phyloP scores from a whole-genome alignment of 2,888 invertebrate genomes.

The Alviniconcha strummeri region DNA sequence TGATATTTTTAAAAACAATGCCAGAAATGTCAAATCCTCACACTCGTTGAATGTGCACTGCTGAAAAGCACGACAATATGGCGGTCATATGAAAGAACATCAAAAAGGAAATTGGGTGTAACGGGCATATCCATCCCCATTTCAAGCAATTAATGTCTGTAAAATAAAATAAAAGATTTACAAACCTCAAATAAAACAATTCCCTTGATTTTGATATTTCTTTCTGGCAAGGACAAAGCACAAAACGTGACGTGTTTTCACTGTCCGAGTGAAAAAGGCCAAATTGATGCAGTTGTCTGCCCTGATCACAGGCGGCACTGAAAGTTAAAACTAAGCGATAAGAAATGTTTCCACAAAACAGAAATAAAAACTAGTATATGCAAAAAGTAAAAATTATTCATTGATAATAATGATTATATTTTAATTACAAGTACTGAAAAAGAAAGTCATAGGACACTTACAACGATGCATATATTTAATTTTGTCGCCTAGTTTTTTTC shows the following conservation, averaged over 20 bases:
- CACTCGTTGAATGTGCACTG: no score
- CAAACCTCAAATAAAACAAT: not conserved
- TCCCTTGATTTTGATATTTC: not conserved
- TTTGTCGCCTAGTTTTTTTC: no score
- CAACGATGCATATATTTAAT: no score
- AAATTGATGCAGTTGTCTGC: constrained; percentile 21
- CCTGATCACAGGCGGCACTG: constrained; percentile 27
- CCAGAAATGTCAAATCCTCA: no score
- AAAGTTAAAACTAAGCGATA: no score
- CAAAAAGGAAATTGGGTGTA: constrained; percentile 12
- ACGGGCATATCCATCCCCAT: constrained; percentile 2
- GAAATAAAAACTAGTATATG: no score
- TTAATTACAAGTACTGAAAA: no score
- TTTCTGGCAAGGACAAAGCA: constrained; percentile 15
- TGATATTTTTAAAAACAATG: no score
- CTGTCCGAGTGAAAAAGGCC: constrained; percentile 12
- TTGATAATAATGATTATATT: no score
- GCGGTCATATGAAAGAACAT: constrained; percentile 10
- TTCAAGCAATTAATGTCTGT: not conserved
- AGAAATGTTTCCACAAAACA: no score
- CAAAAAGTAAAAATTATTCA: no score
- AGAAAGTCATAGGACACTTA: no score
- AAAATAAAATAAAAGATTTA: not conserved
- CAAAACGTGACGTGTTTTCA: constrained; percentile 17
- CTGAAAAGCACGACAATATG: constrained; percentile 9